These are phyloP conservation scores for Leptopilina clavipes DNA, from an alignment of 1,140 invertebrate genomes.

Conservation along the genomic window DNA sequence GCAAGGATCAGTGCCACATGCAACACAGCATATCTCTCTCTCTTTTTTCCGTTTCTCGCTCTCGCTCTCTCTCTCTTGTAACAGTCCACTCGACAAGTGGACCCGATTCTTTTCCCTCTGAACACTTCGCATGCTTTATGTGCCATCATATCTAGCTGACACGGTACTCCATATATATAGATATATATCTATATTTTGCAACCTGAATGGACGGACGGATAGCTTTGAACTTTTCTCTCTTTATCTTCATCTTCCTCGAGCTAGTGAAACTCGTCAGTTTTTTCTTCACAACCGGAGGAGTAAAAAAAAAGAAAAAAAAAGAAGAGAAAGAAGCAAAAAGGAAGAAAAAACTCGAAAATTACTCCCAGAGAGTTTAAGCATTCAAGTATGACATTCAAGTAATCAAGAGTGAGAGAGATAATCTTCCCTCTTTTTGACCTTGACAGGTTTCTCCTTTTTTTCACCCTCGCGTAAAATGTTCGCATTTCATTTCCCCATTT, in stretches of 20 bases:
- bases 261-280: slow-evolving; percentile 6
- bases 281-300: not conserved
- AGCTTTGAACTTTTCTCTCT: slow-evolving; percentile 10
- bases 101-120: slow-evolving; percentile 40
- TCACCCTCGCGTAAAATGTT: not conserved
- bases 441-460: not conserved
- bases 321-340: not conserved
- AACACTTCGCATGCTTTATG: slow-evolving; percentile 37
- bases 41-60: too few species aligned
- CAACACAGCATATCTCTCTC: slow-evolving; percentile 5
- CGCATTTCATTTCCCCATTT: slow-evolving; percentile 11
- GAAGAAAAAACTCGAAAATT: not conserved
- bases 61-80: not conserved
- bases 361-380: not conserved
- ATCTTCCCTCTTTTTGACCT: slow-evolving; percentile 11
- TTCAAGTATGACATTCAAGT: slow-evolving; percentile 19
- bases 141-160: slow-evolving; percentile 29
- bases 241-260: slow-evolving; percentile 10
- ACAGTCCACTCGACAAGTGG: slow-evolving; percentile 40
- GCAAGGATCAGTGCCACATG: slow-evolving; percentile 23
- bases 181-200: not conserved
- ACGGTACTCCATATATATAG: slow-evolving; percentile 4
- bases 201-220: not conserved
- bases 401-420: slow-evolving; percentile 1
- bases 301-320: not conserved